Conservation (phyloP, 2,113 vertebrate genomes). For the Carlito syrichta region DNA sequence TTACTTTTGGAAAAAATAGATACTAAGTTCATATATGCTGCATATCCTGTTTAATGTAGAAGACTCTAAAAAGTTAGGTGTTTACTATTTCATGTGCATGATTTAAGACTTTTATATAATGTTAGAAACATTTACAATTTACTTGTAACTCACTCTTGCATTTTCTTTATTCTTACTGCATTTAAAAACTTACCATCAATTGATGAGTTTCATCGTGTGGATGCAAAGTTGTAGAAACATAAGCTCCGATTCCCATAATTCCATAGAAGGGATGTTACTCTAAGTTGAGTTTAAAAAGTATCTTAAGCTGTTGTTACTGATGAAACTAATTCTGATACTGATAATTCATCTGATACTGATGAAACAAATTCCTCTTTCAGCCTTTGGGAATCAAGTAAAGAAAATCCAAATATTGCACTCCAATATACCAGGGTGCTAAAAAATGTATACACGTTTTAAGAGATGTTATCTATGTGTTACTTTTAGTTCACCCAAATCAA, state of each 20-base stretch:
- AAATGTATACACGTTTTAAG: too few relatives aligned
- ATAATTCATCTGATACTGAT: too few relatives aligned
- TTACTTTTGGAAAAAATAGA: not conserved
- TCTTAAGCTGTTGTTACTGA: not conserved
- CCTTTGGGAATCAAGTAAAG: not conserved
- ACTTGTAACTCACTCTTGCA: conserved; percentile 18
- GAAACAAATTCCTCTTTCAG: not conserved
- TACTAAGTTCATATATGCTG: not conserved
- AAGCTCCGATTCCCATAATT: not conserved
- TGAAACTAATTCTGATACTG: too few relatives aligned
- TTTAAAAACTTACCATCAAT: conserved; percentile 14
- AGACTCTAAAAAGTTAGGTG: not conserved
- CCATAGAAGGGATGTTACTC: not conserved
- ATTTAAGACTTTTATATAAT: conserved; percentile 21
- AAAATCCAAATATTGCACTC: not conserved
- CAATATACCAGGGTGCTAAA: too few relatives aligned
- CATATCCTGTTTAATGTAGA: not conserved
- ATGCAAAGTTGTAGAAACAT: not conserved
- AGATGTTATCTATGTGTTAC: too few relatives aligned
- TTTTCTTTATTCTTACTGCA: conserved; percentile 31
- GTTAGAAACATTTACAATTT: conserved; percentile 45
- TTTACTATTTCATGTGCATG: conserved; percentile 31
- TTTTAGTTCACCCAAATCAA: too few relatives aligned
- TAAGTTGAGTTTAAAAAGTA: not conserved
- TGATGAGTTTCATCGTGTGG: not conserved